Conservation (phyloP, 2,797 vertebrate species). For the Sparus aurata region DNA sequence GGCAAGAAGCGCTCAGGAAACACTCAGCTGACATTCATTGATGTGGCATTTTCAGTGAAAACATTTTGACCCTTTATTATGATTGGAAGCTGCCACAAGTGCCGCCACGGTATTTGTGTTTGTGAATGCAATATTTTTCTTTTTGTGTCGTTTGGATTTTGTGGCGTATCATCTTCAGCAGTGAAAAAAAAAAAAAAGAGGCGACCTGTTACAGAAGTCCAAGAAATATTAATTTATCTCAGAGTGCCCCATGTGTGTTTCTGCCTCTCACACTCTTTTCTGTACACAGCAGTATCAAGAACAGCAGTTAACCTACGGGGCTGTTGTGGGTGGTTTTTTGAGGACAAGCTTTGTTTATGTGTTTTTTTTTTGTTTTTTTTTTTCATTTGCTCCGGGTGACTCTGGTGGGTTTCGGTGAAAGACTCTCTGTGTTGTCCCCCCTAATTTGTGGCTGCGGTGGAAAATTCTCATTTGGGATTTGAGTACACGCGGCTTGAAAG, state of each 20-base stretch:
- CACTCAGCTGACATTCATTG: slow-evolving; percentile 8
- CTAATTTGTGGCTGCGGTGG: slow-evolving; percentile 74
- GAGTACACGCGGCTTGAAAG: slow-evolving; percentile 76
- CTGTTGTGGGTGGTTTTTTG: slow-evolving; percentile 65
- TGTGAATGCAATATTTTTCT: not conserved
- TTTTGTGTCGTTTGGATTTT: not conserved
- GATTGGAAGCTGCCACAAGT: not conserved
- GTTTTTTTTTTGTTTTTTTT: slow-evolving; percentile 16
- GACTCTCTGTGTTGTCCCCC: slow-evolving; percentile 67
- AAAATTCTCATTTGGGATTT: slow-evolving; percentile 82
- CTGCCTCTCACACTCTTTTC: not conserved
- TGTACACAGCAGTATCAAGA: slow-evolving; percentile 1
- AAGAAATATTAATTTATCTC: not conserved
- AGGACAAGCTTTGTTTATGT: slow-evolving; percentile 75
- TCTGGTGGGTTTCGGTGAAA: slow-evolving; percentile 72
- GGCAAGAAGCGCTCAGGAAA: slow-evolving; percentile 7
- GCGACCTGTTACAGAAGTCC: not conserved
- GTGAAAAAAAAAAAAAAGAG: not conserved
- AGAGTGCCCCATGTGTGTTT: not conserved
- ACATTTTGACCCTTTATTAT: not conserved
- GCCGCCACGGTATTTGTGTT: not conserved
- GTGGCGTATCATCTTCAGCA: not conserved
- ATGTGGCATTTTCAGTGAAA: slow-evolving; percentile 1
- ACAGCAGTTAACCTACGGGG: slow-evolving; percentile 33
- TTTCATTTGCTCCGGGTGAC: slow-evolving; percentile 64